phyloP scores from a whole-genome alignment of 2,113 vertebrate species.

The Rhinichthys klamathensis region DNA sequence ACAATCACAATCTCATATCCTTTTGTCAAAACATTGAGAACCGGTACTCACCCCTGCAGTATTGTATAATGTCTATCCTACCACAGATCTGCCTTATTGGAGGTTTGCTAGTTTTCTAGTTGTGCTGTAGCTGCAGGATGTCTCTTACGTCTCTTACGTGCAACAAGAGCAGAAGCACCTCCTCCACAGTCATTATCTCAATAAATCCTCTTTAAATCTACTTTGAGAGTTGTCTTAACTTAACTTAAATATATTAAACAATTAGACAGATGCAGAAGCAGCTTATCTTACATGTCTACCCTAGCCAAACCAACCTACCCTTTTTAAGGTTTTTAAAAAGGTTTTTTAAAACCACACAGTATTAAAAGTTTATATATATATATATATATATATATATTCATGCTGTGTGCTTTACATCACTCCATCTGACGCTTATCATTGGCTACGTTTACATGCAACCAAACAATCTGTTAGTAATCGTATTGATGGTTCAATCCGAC shows the following conservation, averaged over 20 bases:
- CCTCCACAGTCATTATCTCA: background rate
- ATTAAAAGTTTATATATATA: too few species aligned
- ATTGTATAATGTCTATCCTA: background rate
- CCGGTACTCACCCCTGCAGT: background rate
- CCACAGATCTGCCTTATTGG: background rate
- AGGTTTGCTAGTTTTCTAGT: background rate
- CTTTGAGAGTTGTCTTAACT: background rate
- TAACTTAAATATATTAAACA: conserved; percentile 22
- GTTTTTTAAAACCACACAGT: too few species aligned
- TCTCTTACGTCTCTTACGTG: background rate
- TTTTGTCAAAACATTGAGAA: background rate
- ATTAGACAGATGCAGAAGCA: conserved; percentile 14
- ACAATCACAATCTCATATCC: background rate
- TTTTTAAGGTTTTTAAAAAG: too few species aligned
- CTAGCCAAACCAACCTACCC: background rate
- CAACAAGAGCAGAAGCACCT: background rate
- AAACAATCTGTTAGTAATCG: too few species aligned
- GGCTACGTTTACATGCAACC: too few species aligned
- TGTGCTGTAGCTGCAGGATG: background rate
- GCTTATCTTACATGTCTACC: background rate
- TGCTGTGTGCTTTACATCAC: too few species aligned
- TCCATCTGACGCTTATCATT: too few species aligned
- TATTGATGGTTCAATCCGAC: too few species aligned
- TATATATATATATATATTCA: too few species aligned
- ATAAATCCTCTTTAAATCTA: conserved; percentile 11